These are phyloP conservation scores for Regulus satrapa DNA, from an alignment of 2,113 vertebrate genomes.

Conservation along the genomic window DNA sequence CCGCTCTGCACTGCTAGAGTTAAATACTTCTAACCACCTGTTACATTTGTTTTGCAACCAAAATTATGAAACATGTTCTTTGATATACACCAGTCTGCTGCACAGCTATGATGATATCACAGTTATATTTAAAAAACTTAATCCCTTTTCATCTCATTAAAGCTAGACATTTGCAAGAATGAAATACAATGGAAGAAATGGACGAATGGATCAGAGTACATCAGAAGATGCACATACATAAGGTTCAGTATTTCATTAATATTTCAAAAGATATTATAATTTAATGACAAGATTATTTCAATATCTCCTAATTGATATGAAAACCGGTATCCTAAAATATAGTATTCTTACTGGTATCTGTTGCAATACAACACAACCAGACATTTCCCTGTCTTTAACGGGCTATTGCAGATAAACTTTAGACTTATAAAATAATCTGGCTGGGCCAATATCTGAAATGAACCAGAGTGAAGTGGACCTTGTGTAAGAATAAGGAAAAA, in stretches of 20 bases:
- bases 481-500: not conserved
- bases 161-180: constrained; percentile 33
- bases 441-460: not conserved
- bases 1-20: not conserved
- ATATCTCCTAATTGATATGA: not conserved
- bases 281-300: not conserved
- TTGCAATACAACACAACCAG: not conserved
- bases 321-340: not conserved
- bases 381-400: not conserved
- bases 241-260: not conserved
- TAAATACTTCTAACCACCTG: not conserved
- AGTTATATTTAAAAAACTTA: constrained; percentile 16
- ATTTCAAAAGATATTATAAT: not conserved
- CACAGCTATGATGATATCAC: not conserved
- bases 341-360: not conserved
- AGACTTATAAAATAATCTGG: not conserved
- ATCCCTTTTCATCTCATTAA: not conserved
- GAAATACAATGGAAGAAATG: not conserved
- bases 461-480: not conserved
- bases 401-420: not conserved
- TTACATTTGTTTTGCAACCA: not conserved
- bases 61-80: not conserved
- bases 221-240: not conserved
- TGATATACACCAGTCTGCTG: not conserved
- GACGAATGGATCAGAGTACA: not conserved